phyloP scores from a whole-genome alignment of 2,113 vertebrate genomes.

The Pterophyllum scalare region DNA sequence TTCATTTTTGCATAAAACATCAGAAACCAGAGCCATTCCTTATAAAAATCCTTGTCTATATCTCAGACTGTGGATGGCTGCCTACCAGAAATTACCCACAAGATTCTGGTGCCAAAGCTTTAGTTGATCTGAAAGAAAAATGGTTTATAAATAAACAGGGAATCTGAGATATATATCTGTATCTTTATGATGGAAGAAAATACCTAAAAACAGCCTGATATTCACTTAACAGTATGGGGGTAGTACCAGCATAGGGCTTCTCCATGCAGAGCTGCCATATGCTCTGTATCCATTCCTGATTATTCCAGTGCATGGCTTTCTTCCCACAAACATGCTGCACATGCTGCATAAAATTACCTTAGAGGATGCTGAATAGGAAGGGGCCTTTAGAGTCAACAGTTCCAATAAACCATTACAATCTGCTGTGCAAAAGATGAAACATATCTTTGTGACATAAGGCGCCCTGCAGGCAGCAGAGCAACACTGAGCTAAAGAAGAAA shows the following conservation, averaged over 20 bases:
- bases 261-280: slow-evolving; percentile 58
- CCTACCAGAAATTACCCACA: neutral
- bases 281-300: neutral
- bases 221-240: neutral
- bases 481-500: slow-evolving; percentile 25
- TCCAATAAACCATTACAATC: slow-evolving; percentile 3
- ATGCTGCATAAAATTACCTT: neutral
- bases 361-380: neutral
- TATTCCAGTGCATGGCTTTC: neutral
- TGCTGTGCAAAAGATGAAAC: slow-evolving; percentile 17
- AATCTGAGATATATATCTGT: neutral
- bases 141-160: neutral
- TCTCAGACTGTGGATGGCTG: neutral
- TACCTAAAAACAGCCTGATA: neutral
- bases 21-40: neutral
- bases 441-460: slow-evolving; percentile 14
- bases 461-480: slow-evolving; percentile 24
- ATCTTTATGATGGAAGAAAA: neutral
- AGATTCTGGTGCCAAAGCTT: neutral
- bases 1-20: neutral
- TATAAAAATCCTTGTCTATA: neutral
- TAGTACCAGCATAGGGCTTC: slow-evolving; percentile 28
- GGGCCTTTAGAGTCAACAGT: neutral
- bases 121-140: neutral
- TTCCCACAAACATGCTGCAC: neutral